A percentile compares a stretch with the other conserved stretches of the same genome.
These are phyloP conservation scores for Menura novaehollandiae DNA, from an alignment of 2,113 vertebrate genomes.

Conservation along the genomic window DNA sequence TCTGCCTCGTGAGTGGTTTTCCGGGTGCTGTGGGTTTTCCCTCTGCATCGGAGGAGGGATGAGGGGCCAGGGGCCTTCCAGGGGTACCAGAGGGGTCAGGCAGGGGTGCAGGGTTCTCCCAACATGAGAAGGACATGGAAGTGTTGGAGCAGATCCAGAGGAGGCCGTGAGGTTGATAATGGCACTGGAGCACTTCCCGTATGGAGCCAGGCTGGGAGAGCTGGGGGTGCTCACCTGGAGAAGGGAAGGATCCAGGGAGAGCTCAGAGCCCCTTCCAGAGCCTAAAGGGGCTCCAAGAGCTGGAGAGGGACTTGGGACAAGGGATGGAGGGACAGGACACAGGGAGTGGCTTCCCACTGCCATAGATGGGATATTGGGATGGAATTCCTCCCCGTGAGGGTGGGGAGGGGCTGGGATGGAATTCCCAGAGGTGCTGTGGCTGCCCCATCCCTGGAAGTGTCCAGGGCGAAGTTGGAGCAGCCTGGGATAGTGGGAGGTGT, in stretches of 20 bases:
- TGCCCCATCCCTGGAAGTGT: too few relatives aligned
- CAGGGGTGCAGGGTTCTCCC: background rate
- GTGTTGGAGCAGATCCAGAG: background rate
- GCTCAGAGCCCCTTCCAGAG: background rate
- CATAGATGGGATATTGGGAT: too few relatives aligned
- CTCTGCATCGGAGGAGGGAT: fast-evolving
- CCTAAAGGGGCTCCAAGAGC: background rate
- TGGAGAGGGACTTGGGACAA: background rate
- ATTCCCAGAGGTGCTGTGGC: too few relatives aligned
- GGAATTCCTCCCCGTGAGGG: too few relatives aligned
- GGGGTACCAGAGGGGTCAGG: background rate
- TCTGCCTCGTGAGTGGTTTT: fast-evolving
- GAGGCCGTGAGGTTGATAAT: too few relatives aligned
- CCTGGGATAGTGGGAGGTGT: background rate
- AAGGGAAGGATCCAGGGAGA: background rate
- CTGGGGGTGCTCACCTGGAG: background rate
- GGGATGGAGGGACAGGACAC: background rate
- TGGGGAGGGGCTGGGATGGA: too few relatives aligned
- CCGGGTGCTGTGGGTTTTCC: background rate
- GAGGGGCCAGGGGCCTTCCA: background rate
- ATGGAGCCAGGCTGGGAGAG: background rate
- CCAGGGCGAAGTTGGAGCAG: too few relatives aligned
- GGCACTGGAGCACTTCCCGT: background rate
- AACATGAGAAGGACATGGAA: background rate
- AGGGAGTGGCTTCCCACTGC: background rate